Evolutionary conservation across 2,113 vertebrate genomes (phyloP).

Genomic region (Limnothrissa miodon): DNA sequence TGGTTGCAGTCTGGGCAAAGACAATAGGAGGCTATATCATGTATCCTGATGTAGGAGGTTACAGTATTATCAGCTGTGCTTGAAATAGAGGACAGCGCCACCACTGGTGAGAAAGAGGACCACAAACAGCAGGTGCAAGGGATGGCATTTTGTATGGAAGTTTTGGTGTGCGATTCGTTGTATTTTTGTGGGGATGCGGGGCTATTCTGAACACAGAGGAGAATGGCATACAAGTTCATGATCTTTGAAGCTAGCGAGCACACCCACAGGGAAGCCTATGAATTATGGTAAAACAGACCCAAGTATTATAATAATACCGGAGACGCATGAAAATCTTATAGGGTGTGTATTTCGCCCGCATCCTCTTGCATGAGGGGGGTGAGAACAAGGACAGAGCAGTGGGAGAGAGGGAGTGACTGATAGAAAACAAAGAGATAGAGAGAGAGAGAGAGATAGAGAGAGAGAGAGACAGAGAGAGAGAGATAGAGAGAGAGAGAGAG

Average conservation of each 20-base stretch:
- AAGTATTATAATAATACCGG: conserved; percentile 54
- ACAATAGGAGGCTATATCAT: neutral
- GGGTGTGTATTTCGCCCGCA: conserved; percentile 60
- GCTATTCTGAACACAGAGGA: neutral
- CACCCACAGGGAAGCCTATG: neutral
- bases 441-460: neutral
- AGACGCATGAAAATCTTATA: conserved; percentile 52
- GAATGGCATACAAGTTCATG: neutral
- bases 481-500: neutral
- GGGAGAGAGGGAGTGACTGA: neutral
- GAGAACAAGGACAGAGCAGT: neutral
- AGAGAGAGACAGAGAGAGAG: neutral
- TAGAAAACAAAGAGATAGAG: conserved; percentile 15
- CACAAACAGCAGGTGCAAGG: no score
- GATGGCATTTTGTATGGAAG: no score
- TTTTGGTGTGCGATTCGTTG: no score
- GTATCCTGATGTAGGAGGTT: neutral
- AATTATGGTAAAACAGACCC: conserved; percentile 32
- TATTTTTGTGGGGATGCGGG: neutral
- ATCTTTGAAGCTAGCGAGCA: neutral
- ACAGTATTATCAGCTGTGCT: neutral
- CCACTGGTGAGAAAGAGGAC: neutral
- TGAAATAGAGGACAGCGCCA: neutral
- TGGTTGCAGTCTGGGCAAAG: neutral
- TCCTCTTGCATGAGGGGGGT: conserved; percentile 49